These are phyloP conservation scores for Platalea minor DNA, from an alignment of 2,797 vertebrate species.

Conservation along the genomic window DNA sequence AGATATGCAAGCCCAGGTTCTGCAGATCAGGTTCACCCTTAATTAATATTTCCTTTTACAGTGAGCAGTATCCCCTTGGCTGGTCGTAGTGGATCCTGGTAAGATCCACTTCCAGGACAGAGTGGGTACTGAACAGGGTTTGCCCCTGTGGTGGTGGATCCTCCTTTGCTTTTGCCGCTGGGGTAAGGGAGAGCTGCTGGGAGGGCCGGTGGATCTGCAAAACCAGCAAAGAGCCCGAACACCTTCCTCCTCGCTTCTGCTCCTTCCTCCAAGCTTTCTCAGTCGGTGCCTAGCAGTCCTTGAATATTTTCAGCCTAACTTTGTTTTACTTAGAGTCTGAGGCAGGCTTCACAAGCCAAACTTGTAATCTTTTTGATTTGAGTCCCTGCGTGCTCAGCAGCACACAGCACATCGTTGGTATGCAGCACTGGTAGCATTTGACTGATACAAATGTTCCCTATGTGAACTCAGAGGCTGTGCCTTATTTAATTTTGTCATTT, in stretches of 20 bases:
- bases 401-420: neutral
- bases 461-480: neutral
- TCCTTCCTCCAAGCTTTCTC: neutral
- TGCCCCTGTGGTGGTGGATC: rapidly evolving
- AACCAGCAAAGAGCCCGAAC: neutral
- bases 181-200: neutral
- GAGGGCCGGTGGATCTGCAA: neutral
- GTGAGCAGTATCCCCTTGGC: neutral
- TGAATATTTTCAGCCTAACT: neutral
- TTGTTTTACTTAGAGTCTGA: neutral
- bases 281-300: neutral
- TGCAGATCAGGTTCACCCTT: neutral
- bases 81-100: neutral
- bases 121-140: neutral
- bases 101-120: neutral
- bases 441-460: neutral
- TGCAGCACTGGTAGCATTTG: neutral
- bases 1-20: neutral
- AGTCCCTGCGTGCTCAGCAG: neutral
- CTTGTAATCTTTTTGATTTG: neutral
- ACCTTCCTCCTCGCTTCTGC: neutral
- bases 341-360: neutral
- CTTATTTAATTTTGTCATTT: constrained; percentile 24
- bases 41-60: neutral
- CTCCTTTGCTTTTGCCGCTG: neutral